phyloP scores from a whole-genome alignment of 2,888 invertebrate genomes.

The Harpalus rubripes region DNA sequence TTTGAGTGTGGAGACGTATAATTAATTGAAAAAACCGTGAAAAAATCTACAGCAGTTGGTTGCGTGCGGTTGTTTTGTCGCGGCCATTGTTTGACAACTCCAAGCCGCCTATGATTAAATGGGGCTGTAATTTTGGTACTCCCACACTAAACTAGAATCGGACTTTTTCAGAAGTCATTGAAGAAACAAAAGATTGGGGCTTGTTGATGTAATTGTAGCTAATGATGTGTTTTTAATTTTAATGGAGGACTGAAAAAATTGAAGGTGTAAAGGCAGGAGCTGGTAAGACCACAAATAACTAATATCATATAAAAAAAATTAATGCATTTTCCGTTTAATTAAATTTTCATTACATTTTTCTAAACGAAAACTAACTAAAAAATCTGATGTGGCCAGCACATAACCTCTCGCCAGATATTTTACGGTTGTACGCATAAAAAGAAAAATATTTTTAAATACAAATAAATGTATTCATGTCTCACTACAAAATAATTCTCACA shows the following conservation, averaged over 20 bases:
- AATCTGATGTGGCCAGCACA: too few relatives aligned
- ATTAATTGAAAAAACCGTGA: slow-evolving; percentile 55
- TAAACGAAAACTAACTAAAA: too few relatives aligned
- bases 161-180: slow-evolving; percentile 27
- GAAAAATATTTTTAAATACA: too few relatives aligned
- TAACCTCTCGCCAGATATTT: too few relatives aligned
- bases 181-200: neutral
- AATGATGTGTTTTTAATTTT: slow-evolving; percentile 17
- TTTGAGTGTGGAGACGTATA: slow-evolving; percentile 30
- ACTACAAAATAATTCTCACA: too few relatives aligned
- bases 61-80: slow-evolving; percentile 30
- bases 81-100: slow-evolving; percentile 51
- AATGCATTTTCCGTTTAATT: too few relatives aligned
- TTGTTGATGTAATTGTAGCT: neutral
- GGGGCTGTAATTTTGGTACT: slow-evolving; percentile 28
- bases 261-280: neutral
- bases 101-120: slow-evolving; percentile 46
- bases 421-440: too few relatives aligned
- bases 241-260: neutral
- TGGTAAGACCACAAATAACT: neutral
- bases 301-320: neutral
- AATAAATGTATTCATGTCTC: too few relatives aligned
- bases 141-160: slow-evolving; percentile 35
- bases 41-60: slow-evolving; percentile 27
- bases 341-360: too few relatives aligned